A percentile compares a stretch with the other conserved stretches of the same genome.
Conservation (phyloP, 2,113 vertebrate species). For the Nycticorax nycticorax region DNA sequence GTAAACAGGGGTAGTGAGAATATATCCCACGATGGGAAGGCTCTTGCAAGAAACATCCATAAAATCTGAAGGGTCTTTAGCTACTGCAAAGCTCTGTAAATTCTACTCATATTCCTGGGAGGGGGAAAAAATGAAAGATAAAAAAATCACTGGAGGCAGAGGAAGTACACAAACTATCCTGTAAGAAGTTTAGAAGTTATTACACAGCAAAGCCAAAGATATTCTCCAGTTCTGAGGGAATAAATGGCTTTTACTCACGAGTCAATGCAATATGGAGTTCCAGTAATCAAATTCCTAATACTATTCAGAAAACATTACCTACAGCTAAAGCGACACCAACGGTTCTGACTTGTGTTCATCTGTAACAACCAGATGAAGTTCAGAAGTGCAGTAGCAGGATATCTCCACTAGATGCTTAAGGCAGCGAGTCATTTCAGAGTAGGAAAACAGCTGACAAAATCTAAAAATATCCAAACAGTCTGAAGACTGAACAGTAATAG, state of each 20-base stretch:
- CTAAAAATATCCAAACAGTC: conserved; percentile 37
- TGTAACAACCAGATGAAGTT: neutral
- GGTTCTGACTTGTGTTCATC: neutral
- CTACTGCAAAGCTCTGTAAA: neutral
- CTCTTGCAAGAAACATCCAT: neutral
- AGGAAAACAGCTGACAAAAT: conserved; percentile 29
- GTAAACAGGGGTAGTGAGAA: neutral
- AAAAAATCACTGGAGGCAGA: neutral
- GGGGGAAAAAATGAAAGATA: too few relatives aligned
- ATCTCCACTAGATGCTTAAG: neutral
- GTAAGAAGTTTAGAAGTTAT: neutral
- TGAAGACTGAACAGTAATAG: neutral
- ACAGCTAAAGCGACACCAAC: neutral
- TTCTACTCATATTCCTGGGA: neutral
- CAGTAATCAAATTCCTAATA: neutral
- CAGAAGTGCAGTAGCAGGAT: neutral
- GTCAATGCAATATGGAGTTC: rapidly evolving
- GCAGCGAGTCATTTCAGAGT: neutral
- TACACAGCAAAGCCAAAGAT: neutral
- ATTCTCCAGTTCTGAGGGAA: neutral
- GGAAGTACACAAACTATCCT: neutral
- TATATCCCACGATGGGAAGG: neutral
- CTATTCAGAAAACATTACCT: neutral
- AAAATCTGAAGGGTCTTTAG: neutral
- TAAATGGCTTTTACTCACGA: neutral